Base-by-base conservation (phyloP, 2,113 vertebrate genomes). In the Oncorhynchus masou region DNA sequence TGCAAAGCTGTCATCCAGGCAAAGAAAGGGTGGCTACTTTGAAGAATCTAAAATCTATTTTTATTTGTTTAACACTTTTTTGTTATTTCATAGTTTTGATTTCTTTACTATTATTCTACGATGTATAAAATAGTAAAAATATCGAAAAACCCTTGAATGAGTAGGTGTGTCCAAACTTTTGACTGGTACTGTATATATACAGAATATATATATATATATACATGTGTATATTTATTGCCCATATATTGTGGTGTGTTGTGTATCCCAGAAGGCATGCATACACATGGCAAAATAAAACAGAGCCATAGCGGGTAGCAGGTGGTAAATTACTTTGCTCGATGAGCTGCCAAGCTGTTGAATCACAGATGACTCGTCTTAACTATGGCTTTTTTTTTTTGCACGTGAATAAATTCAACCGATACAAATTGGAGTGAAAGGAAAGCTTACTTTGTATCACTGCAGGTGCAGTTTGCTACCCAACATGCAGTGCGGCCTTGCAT, bases 381-480 rank as follows among this genome's bases (percentile, higher is more conserved):
- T 11, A 11, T 2, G 39, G 39, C 74, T 79, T 75, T 60, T 79
- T 65, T 62, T 66, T 27, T 74, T 5, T 83, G 70, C 29, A 65
- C 71, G 84, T 81, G 72, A 88, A 86, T 45, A 85, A 73, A 88
- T 91, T 77, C 66, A 86, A 83, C 71, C 82, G 51, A 85, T 88
- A 72, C 34, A 77, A 87, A 88, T 86, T 34, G 71, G 39, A 13
- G 12, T 7, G 20, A 48, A 74, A 76, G 75, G 57, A 86, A 77
- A 79, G 79, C 70, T 76, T 78, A 13, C 69, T 73, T 59, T 66
- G 22, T 77, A 60, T 80, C 48, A 78, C 77, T 22, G 3, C 89
- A 99, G 98, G 97, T 86, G 93, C 95, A 75, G 86, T 93, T 76
- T 99, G 98, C 54, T 76, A 82, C 49, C 95, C 95, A 16, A 93